Evolutionary conservation across 2,113 vertebrate genomes (phyloP).

Genomic region (Ameiurus melas): DNA sequence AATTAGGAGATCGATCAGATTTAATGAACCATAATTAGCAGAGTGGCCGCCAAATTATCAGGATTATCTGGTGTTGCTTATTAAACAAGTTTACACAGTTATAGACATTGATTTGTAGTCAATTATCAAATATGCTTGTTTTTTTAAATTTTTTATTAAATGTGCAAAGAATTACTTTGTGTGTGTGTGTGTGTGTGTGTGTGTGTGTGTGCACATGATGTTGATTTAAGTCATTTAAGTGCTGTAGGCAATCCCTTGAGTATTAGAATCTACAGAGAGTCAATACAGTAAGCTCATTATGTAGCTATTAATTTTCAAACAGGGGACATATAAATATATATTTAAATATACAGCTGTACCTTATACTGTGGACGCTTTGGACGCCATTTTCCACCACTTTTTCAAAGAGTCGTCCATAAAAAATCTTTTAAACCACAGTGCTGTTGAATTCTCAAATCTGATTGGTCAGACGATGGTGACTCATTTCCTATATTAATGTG

Average conservation of each 20-base stretch:
- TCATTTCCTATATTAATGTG: not conserved
- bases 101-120: not conserved
- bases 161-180: not conserved
- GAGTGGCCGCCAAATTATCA: not conserved
- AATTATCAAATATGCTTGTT: not conserved
- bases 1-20: not conserved
- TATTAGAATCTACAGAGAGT: not conserved
- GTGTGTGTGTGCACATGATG: not conserved
- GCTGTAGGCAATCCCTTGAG: not conserved
- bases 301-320: not conserved
- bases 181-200: not conserved
- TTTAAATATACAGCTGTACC: not conserved
- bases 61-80: not conserved
- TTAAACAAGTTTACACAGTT: not conserved
- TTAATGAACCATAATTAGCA: not conserved
- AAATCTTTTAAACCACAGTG: not conserved
- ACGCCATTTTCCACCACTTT: not conserved
- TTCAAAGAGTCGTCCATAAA: not conserved
- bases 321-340: not conserved
- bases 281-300: not conserved
- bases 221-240: not conserved
- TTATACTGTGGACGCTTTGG: not conserved
- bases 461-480: not conserved
- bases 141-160: not conserved
- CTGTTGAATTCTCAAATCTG: not conserved